Evolutionary conservation across 2,888 invertebrate genomes (phyloP).

Genomic region (Ormyrus thymus): DNA sequence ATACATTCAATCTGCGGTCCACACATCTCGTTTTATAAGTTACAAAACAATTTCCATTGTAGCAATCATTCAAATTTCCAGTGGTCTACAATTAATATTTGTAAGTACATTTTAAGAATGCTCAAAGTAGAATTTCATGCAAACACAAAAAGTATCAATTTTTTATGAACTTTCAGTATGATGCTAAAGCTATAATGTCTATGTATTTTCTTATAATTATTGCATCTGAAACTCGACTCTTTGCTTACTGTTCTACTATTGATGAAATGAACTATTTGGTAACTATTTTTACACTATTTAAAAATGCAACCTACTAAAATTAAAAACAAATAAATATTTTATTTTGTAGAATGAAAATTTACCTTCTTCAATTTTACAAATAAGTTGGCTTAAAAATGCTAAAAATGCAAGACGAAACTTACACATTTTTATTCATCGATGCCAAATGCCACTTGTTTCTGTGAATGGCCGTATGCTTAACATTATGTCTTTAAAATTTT

Average conservation of each 20-base stretch:
- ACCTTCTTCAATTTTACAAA: slow-evolving; percentile 29
- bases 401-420: slow-evolving; percentile 15
- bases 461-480: slow-evolving; percentile 10
- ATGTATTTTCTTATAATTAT: slow-evolving; percentile 40
- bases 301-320: neutral
- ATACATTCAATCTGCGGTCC: slow-evolving; percentile 24
- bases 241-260: slow-evolving; percentile 45
- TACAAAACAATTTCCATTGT: slow-evolving; percentile 35
- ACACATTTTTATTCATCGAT: slow-evolving; percentile 39
- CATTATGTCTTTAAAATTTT: slow-evolving; percentile 21
- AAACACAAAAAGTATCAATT: too few species aligned
- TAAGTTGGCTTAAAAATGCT: slow-evolving; percentile 29
- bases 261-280: slow-evolving; percentile 52
- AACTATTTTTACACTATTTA: neutral
- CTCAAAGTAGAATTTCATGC: neutral
- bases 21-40: slow-evolving; percentile 24
- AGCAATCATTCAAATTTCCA: slow-evolving; percentile 56
- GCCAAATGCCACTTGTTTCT: slow-evolving; percentile 37
- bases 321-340: neutral
- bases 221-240: slow-evolving; percentile 34
- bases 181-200: slow-evolving; percentile 36
- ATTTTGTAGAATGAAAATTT: slow-evolving; percentile 38
- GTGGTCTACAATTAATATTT: slow-evolving; percentile 59
- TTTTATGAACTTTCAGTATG: slow-evolving; percentile 33
- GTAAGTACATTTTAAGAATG: slow-evolving; percentile 49